phyloP scores from a whole-genome alignment of 2,888 invertebrate species.

The Drosophila meridiana region DNA sequence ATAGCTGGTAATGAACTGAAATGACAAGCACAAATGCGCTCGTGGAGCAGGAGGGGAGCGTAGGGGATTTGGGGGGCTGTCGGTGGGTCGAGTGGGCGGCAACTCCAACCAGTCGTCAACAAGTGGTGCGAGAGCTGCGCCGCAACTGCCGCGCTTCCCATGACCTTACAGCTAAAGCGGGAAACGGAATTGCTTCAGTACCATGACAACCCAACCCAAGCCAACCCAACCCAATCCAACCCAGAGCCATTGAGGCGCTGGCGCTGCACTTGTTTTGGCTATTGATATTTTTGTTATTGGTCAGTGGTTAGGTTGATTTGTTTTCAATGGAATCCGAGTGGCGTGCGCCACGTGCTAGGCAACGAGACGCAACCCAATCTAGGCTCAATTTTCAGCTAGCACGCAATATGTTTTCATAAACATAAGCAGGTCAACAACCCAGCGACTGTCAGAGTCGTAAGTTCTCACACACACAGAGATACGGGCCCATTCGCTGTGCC shows the following conservation, averaged over 20 bases:
- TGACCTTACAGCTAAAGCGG: conserved; percentile 75
- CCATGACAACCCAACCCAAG: conserved; percentile 58
- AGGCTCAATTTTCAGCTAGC: conserved; percentile 40
- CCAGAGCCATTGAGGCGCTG: conserved; percentile 9
- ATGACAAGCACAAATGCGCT: conserved; percentile 71
- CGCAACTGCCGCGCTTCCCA: conserved; percentile 79
- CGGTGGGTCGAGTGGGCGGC: conserved; percentile 18
- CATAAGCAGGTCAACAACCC: conserved; percentile 70
- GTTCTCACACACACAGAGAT: not conserved
- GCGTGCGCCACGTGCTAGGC: conserved; percentile 51
- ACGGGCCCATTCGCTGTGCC: not conserved
- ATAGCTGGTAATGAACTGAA: conserved; percentile 65
- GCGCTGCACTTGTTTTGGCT: conserved; percentile 22
- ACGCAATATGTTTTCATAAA: conserved; percentile 64
- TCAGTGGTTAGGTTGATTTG: conserved; percentile 66
- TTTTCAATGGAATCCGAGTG: conserved; percentile 64
- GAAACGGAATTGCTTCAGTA: conserved; percentile 55
- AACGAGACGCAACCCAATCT: conserved; percentile 41
- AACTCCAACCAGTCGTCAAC: conserved; percentile 44
- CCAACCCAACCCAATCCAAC: not conserved
- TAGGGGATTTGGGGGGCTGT: not conserved
- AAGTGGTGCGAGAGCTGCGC: conserved; percentile 33
- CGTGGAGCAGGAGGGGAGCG: conserved; percentile 1
- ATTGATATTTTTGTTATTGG: conserved; percentile 62
- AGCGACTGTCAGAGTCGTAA: conserved; percentile 14